A percentile compares a stretch with the other conserved stretches of the same genome.
Evolutionary conservation across 2,113 vertebrate genomes (phyloP).

Genomic region (Urocitellus parryii): DNA sequence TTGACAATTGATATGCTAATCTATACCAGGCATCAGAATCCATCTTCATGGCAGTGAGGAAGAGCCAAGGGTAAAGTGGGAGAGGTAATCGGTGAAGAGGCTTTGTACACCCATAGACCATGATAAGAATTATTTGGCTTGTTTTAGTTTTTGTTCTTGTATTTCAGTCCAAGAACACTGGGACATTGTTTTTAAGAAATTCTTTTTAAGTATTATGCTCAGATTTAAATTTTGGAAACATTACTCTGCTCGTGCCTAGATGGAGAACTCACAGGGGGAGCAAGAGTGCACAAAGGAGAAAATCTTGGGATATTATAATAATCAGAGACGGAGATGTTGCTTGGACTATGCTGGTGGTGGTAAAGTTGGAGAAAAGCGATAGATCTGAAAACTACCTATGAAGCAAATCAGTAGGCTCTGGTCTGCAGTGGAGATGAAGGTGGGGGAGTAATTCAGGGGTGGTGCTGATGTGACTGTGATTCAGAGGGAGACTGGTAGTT

Average conservation of each 20-base stretch:
- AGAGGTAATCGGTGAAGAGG: neutral
- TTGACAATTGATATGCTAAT: neutral
- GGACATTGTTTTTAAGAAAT: neutral
- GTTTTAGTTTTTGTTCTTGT: neutral
- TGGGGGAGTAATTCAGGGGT: neutral
- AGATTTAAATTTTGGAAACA: neutral
- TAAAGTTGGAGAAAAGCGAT: neutral
- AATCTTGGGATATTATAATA: neutral
- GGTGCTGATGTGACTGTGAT: neutral
- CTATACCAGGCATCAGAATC: neutral
- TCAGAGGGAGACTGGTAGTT: too few relatives aligned
- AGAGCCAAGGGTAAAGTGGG: accelerated
- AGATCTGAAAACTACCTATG: neutral
- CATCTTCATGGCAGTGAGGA: neutral
- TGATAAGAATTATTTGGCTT: neutral
- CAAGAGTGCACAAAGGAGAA: too few relatives aligned
- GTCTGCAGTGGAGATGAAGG: neutral
- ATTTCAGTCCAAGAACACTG: neutral
- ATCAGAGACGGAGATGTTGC: neutral
- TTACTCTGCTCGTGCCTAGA: neutral
- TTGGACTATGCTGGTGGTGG: neutral
- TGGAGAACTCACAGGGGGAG: neutral
- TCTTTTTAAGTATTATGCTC: neutral
- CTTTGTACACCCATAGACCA: too few relatives aligned
- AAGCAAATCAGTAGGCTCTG: neutral